Evolutionary conservation across 2,888 invertebrate genomes (phyloP), one percentile per base, ranked within the genome.

Genomic region (Pterostichus madidus): DNA sequence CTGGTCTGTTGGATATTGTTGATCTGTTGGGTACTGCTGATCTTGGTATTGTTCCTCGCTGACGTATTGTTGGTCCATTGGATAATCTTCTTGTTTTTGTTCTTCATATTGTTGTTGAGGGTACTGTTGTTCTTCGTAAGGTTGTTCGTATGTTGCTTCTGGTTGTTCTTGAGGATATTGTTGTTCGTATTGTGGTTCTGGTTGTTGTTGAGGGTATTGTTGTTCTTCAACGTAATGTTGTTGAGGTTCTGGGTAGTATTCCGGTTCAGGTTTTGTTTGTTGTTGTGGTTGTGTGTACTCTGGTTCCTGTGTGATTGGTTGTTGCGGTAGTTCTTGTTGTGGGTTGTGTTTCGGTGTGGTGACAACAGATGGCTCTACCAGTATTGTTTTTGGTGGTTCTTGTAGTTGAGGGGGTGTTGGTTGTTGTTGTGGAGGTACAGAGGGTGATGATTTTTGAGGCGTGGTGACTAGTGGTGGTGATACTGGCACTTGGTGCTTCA

Each of bases 1-100:
- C 24, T 82, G 77, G 39, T 83, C 78, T 17, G 56, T 39, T 83
- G 78, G 8, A 68, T 84, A 85, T 35, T 84, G 75, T 75, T 86
- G 85, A 84, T 86, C 53, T 11, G 39, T 73, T 11, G n/a, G 44
- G 56, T 84, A 84, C 24, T 83, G 84, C 75, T 85, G 84, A 44
- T 84, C 79, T 17, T 84, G 77, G 35, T 84, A 84, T 31, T 84
- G 83, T 56, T 85, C 84, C 56, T 84, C 83, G 35, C 83, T 85
- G 77, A 88, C 88, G 84, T 90, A 90, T 56, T 90, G 88, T 76
- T 83, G 77, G 11, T 81, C 56, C 49, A 83, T 83, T 2, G 85
- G 82, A 73, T 85, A 83, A 80, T 85, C 75, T 24, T 15, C 24
- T 11, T 49, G 31, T 31, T 75, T 11, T 24, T 75, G 73, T 15